Evolutionary conservation across 2,113 vertebrate genomes (phyloP).

Genomic region (Grus americana): DNA sequence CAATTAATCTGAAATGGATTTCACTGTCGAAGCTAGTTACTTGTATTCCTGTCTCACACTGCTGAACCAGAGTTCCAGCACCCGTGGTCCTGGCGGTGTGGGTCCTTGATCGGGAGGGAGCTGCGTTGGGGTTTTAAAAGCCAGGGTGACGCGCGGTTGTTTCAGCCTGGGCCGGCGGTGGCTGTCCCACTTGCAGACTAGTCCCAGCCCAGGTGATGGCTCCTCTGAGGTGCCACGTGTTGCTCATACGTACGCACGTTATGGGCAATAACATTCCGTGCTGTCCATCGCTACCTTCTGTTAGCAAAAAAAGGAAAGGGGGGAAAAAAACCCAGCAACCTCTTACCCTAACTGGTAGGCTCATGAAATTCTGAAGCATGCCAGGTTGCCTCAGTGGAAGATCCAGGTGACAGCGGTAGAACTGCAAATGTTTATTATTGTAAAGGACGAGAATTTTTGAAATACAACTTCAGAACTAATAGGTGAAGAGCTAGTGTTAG

Average conservation of each 20-base stretch:
- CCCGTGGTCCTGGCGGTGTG: accelerated
- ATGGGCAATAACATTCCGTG: not conserved
- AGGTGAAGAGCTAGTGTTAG: not conserved
- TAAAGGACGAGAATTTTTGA: not conserved
- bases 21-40: not conserved
- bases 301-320: not conserved
- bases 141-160: not conserved
- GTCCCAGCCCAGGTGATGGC: not conserved
- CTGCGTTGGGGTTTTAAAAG: not conserved
- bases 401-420: not conserved
- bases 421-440: not conserved
- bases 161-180: not conserved
- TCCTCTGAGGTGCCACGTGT: accelerated
- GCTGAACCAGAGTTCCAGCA: not conserved
- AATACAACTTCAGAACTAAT: not conserved
- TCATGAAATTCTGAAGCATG: not conserved
- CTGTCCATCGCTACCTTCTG: not conserved
- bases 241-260: not conserved
- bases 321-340: not conserved
- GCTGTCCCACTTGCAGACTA: not conserved
- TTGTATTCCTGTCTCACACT: not conserved
- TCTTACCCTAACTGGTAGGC: not conserved
- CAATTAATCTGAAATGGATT: conserved; percentile 14
- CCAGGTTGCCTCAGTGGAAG: not conserved
- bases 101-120: not conserved